Evolutionary conservation across 2,113 vertebrate genomes (phyloP).

Genomic region (Myotis yumanensis): DNA sequence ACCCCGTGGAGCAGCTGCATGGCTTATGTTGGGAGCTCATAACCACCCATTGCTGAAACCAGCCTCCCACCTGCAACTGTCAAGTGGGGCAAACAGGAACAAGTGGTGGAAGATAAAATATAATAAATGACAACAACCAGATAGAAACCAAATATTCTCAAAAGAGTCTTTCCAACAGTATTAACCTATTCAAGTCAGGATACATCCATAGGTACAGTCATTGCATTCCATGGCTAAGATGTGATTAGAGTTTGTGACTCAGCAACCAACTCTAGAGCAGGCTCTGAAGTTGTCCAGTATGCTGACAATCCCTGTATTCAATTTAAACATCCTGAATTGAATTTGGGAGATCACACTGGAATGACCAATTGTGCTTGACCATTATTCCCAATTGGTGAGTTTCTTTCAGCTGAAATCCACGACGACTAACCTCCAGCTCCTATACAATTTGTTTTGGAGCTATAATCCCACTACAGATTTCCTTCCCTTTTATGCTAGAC

Average conservation of each 20-base stretch:
- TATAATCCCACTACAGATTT: background rate
- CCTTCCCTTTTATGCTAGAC: background rate
- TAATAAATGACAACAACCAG: background rate
- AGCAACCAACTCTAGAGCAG: background rate
- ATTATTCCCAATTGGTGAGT: background rate
- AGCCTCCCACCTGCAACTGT: background rate
- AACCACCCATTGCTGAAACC: background rate
- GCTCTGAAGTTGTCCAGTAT: background rate
- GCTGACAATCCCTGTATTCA: background rate
- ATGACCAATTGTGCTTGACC: background rate
- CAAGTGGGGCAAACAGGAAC: background rate
- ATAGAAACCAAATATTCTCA: background rate
- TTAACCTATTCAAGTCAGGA: background rate
- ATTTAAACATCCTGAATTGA: background rate
- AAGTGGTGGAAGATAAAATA: background rate
- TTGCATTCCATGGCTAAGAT: background rate
- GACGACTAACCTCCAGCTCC: background rate
- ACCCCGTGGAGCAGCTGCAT: fast-evolving
- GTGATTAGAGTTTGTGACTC: background rate
- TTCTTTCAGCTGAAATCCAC: background rate
- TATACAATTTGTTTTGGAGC: background rate
- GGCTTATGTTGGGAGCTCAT: background rate
- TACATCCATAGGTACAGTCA: background rate
- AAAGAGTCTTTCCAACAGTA: background rate
- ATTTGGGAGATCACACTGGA: background rate